A percentile compares a stretch with the other conserved stretches of the same genome.
Conservation (phyloP, 1,140 invertebrate genomes). For the Pantala flavescens region DNA sequence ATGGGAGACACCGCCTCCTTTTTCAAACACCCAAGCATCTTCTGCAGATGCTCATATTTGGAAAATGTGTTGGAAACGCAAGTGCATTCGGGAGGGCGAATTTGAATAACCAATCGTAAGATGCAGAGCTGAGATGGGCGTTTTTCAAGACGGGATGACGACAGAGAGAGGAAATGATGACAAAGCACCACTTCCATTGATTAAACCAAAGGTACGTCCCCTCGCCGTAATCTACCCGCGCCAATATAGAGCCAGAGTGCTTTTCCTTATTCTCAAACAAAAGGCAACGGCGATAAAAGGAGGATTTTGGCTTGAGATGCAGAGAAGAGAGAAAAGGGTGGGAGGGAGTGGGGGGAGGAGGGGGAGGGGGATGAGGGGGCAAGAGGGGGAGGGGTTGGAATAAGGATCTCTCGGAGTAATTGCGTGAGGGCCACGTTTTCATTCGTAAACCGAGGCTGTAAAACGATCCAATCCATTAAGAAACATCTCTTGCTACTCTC, state of each 20-base stretch:
- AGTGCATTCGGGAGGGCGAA: too few relatives aligned
- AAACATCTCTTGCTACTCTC: constrained; percentile 5
- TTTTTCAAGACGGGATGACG: neutral
- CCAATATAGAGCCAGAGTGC: neutral
- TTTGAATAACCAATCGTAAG: too few relatives aligned
- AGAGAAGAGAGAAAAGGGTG: neutral
- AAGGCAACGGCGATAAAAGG: neutral
- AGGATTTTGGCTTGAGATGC: neutral
- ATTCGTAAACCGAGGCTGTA: neutral
- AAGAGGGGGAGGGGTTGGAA: neutral
- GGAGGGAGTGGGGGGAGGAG: neutral
- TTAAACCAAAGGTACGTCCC: neutral
- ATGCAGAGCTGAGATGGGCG: neutral
- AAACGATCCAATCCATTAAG: constrained; percentile 9
- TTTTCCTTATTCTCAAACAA: constrained; percentile 7
- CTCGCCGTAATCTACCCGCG: neutral
- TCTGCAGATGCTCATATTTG: too few relatives aligned
- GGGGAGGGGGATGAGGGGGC: neutral
- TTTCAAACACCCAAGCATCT: too few relatives aligned
- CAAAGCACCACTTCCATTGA: constrained; percentile 8
- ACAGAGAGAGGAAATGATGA: neutral
- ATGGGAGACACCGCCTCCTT: too few relatives aligned
- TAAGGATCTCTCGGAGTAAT: constrained; percentile 5
- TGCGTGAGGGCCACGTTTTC: neutral
- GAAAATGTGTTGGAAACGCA: too few relatives aligned